Percentiles rank a stretch among this genome's conserved stretches.
Evolutionary conservation across 1,140 invertebrate genomes (phyloP).

Genomic region (Trachymyrmex septentrionalis): DNA sequence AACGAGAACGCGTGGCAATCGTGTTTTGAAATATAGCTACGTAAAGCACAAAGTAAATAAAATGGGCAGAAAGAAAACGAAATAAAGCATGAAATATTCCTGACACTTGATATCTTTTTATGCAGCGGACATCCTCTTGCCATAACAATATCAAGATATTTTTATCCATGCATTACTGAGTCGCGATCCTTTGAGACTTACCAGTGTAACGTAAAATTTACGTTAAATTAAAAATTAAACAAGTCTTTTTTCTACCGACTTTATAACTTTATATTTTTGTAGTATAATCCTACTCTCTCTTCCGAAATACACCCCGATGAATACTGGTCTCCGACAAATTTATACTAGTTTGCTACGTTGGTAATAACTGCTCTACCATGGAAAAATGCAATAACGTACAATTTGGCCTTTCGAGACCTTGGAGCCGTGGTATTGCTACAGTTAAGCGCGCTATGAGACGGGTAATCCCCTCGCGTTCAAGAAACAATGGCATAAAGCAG

Average conservation of each 20-base stretch:
- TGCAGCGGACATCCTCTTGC: conserved; percentile 20
- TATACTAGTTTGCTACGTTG: not conserved
- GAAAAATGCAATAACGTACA: conserved; percentile 50
- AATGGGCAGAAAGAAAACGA: conserved; percentile 20
- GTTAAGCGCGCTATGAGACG: conserved; percentile 24
- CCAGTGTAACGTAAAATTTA: conserved; percentile 2
- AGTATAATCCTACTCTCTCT: not conserved
- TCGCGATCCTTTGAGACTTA: conserved; percentile 23
- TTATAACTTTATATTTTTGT: not conserved
- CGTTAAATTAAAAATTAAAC: conserved; percentile 48
- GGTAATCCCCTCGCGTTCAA: conserved; percentile 26
- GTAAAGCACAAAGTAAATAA: conserved; percentile 54
- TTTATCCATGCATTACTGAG: conserved; percentile 2
- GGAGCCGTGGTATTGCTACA: not conserved
- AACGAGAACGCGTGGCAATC: conserved; percentile 47
- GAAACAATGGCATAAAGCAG: conserved; percentile 33
- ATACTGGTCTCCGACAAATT: not conserved
- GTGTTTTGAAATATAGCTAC: conserved; percentile 42
- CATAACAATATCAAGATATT: conserved; percentile 41
- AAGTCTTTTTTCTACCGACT: not conserved
- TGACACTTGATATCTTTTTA: conserved; percentile 58
- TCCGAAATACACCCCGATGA: not conserved
- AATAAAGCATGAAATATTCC: conserved; percentile 60
- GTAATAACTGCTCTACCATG: not conserved
- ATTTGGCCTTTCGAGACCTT: conserved; percentile 31